Base-by-base conservation (phyloP, 2,888 invertebrate species). In the Coelinius sp. region DNA sequence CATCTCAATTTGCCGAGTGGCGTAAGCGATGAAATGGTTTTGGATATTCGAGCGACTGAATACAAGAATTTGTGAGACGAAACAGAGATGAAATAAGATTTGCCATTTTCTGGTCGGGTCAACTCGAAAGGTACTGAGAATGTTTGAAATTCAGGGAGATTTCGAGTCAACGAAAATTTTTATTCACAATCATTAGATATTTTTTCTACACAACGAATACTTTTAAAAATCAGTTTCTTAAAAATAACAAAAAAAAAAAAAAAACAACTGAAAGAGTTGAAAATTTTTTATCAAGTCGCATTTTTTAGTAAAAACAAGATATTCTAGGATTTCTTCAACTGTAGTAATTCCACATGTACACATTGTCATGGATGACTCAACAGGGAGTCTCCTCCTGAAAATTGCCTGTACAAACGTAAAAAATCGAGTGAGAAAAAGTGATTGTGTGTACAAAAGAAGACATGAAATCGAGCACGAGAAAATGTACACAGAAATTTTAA, bases 71-170 rank as follows among this genome's bases (percentile, higher is more conserved):
- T 14, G 44, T 14, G 46, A 68, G 49, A 71, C 56, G 35, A 35
- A 17, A 41, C 44, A 1, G 46, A 73, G 56, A 59, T 73, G 56
- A 49, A 74, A 71, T 70, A 77, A 78, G 78, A 80, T 78, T 78
- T 77, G 77, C 79, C 78, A 83, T 81, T 83, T 83, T 83, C 82
- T 79, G 82, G 79, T 82, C 78, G 81, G 83, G 76, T 83, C 82
- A 82, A 79, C 79, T 73, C 75, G 71, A 82, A 80, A 80, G 76
- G 68, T 46, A 38, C 68, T 72, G 71, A 73, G 35, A 76, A 77
- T 77, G 72, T 25, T 65, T 49, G 71, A 52, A 75, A 74, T 74
- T 62, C 63, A 14, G 53, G 14, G 8, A 7, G 8, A 35, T 59
- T 31, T 59, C n/a, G 8, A 14, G 31, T 17, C 41, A 12, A n/a